Evolutionary conservation across 2,113 vertebrate genomes (phyloP).

Genomic region (Dicaeum eximium): DNA sequence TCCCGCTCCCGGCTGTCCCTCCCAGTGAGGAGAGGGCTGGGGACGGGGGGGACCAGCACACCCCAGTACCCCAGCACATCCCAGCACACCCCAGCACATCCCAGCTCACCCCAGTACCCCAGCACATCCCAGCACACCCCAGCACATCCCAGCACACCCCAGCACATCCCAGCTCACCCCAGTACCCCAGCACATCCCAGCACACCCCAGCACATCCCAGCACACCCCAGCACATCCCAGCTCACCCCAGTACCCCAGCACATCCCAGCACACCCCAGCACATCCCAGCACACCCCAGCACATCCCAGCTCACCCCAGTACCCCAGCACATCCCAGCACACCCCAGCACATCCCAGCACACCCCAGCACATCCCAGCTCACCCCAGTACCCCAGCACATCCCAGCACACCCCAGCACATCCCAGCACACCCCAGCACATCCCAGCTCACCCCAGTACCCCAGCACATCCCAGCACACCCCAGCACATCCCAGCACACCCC

Average conservation of each 20-base stretch:
- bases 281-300: fast-evolving
- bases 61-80: fast-evolving
- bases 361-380: fast-evolving
- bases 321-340: fast-evolving
- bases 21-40: fast-evolving
- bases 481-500: fast-evolving
- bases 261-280: fast-evolving
- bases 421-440: fast-evolving
- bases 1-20: background rate
- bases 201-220: fast-evolving
- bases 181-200: fast-evolving
- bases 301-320: no score
- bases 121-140: fast-evolving
- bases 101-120: no score
- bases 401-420: fast-evolving
- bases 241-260: no score
- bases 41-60: background rate
- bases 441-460: no score
- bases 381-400: fast-evolving
- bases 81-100: fast-evolving
- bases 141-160: fast-evolving
- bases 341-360: fast-evolving
- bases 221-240: fast-evolving
- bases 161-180: fast-evolving
- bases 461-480: fast-evolving